Base-by-base conservation (phyloP, 1,140 invertebrate species). In the Drosophila malerkotliana region DNA sequence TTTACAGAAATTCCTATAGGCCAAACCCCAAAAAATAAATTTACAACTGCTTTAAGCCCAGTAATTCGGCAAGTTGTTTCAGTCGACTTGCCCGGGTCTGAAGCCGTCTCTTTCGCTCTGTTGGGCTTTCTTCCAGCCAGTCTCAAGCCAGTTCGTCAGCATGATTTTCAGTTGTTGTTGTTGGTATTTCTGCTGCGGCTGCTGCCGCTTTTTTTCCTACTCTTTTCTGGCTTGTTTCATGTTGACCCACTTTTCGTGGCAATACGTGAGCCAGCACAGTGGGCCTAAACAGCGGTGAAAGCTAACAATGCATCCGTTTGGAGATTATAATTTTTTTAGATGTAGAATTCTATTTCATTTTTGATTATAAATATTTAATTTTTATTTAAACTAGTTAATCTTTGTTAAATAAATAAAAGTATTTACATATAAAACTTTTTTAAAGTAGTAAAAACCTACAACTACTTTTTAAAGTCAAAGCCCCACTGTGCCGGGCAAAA, bases 211-310 rank as follows among this genome's bases (percentile, higher is more conserved):
- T 75, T 68, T 47, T 76, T 72, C 58, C 60, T 66, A 48, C 51
- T 68, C 48, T 75, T 87, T 82, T 78, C 75, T 87, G 82, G 78
- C 79, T 88, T 73, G 78, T 82, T 87, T 87, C 74, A 88, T 82
- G 83, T 68, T 87, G 82, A 87, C 82, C 82, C 83, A 87, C 82
- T 87, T 87, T 87, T 87, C 55, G 69, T 55, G 72, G 69, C 83
- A 64, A 71, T 87, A 87, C 83, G 82, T 88, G 82, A 57, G 77
- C 18, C 37, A 47, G 72, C 71, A 87, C 82, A 82, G 82, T 87
- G 83, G 83, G 15, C 5, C 51, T 14, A 24, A 32, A 34, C 8
- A 9, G 18, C 10, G 44, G 64, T 61, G 64, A 87, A 81, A 81
- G 71, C 75, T 64, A 15, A 24, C 30, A 26, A 56, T 54, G 32